Conservation (phyloP, 2,113 vertebrate species). For the Syrmaticus mikado region DNA sequence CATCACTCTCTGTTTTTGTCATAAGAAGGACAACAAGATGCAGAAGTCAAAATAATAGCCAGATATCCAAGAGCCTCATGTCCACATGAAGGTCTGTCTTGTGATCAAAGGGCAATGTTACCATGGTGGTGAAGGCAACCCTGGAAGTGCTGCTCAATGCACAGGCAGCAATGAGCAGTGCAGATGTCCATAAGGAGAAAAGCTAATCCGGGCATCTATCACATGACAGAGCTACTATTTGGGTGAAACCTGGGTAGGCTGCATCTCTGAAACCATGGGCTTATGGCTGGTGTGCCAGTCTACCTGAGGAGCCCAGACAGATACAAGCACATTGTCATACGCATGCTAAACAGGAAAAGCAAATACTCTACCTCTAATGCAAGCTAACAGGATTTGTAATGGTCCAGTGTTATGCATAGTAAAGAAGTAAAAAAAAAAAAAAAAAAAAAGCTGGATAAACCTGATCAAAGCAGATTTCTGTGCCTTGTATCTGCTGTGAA, state of each 20-base stretch:
- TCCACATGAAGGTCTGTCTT: neutral
- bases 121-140: neutral
- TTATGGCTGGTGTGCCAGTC: fast-evolving
- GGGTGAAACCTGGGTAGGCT: neutral
- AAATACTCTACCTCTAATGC: fast-evolving
- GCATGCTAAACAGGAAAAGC: neutral
- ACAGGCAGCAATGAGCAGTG: fast-evolving
- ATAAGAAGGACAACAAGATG: neutral
- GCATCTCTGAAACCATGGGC: fast-evolving
- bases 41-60: neutral
- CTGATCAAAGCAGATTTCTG: neutral
- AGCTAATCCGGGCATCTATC: neutral
- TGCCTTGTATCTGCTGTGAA: neutral
- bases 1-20: neutral
- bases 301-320: neutral
- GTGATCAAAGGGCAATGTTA: too few species aligned
- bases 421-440: neutral
- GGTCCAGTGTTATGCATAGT: neutral
- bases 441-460: neutral
- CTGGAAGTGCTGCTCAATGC: neutral
- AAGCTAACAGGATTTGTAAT: neutral
- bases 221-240: fast-evolving
- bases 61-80: fast-evolving
- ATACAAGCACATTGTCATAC: neutral
- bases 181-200: fast-evolving